Conservation (phyloP, 2,113 vertebrate genomes). For the Anarrhichthys ocellatus region DNA sequence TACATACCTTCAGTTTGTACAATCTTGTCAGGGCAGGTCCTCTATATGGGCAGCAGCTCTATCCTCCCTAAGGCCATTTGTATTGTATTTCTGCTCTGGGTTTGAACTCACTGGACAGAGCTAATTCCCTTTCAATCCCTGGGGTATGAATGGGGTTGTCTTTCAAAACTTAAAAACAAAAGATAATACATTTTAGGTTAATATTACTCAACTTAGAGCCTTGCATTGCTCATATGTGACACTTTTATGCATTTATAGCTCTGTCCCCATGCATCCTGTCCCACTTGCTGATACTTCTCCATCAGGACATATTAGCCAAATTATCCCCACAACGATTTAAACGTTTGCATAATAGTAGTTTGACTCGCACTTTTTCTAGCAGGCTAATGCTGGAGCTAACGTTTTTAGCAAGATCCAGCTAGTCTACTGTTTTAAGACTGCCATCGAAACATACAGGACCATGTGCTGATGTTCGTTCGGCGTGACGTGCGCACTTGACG, state of each 20-base stretch:
- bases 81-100: not conserved
- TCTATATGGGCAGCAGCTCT: not conserved
- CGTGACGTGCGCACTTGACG: rapidly evolving
- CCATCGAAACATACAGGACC: not conserved
- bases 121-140: not conserved
- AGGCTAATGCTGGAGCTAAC: not conserved
- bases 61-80: not conserved
- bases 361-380: not conserved
- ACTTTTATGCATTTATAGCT: not conserved
- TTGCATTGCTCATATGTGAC: not conserved
- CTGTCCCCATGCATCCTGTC: not conserved
- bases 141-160: not conserved
- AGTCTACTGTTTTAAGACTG: rapidly evolving
- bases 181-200: not conserved
- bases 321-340: not conserved
- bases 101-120: not conserved
- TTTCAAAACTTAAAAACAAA: slow-evolving; percentile 2
- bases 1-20: slow-evolving; percentile 8
- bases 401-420: not conserved
- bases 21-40: not conserved
- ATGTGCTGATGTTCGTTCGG: no score
- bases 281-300: not conserved
- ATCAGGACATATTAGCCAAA: not conserved
- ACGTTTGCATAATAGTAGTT: not conserved
- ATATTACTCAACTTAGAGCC: not conserved